A percentile compares a stretch with the other conserved stretches of the same genome.
Conservation (phyloP, 2,113 vertebrate species). For the Sigmodon hispidus region DNA sequence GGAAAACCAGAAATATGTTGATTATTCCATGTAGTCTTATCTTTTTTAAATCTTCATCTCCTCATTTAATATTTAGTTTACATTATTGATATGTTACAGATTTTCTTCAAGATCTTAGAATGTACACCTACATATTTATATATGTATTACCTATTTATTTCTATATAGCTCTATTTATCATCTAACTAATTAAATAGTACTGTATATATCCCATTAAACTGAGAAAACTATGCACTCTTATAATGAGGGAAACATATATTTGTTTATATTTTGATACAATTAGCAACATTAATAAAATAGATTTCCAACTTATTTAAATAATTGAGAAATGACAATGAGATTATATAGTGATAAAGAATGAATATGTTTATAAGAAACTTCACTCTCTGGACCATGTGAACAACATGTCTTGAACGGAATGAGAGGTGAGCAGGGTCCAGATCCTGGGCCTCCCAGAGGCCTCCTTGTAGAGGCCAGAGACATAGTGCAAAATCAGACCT, state of each 20-base stretch:
- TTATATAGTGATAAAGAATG: neutral
- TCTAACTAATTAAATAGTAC: neutral
- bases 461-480: too few species aligned
- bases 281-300: neutral
- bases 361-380: neutral
- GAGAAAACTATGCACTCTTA: neutral
- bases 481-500: too few species aligned
- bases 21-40: neutral
- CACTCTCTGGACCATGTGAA: too few species aligned
- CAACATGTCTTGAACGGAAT: too few species aligned
- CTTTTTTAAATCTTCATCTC: neutral
- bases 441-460: too few species aligned
- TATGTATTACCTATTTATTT: neutral
- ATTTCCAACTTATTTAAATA: slow-evolving; percentile 10
- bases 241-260: neutral
- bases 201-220: neutral
- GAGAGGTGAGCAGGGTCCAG: too few species aligned
- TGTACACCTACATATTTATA: neutral
- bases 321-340: neutral
- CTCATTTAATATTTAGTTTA: neutral
- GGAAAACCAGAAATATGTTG: neutral
- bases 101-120: neutral
- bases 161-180: neutral
- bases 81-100: neutral
- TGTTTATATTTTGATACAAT: neutral